phyloP scores from a whole-genome alignment of 2,888 invertebrate genomes.

The Idaea aversata region DNA sequence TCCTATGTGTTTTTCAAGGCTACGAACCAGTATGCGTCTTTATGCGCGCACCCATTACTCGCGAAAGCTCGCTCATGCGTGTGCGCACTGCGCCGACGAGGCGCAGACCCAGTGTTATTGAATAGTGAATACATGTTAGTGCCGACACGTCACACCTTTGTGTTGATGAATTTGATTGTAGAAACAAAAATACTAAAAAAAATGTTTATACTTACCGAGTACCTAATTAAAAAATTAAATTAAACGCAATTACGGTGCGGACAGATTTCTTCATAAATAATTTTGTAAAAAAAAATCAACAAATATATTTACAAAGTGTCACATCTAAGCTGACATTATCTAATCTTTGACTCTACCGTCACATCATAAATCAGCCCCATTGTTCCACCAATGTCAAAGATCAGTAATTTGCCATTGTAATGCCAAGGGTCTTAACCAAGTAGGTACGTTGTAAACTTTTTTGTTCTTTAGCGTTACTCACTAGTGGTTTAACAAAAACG shows the following conservation, averaged over 20 bases:
- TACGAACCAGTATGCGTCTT: neutral
- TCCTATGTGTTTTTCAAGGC: neutral
- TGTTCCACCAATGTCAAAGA: constrained; percentile 76
- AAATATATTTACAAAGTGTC: constrained; percentile 9
- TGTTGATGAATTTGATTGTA: constrained; percentile 7
- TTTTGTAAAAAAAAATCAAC: too few species aligned
- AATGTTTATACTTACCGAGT: too few species aligned
- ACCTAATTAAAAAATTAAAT: neutral
- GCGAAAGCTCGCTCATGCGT: constrained; percentile 46
- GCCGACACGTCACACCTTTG: constrained; percentile 46
- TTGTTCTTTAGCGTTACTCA: constrained; percentile 27
- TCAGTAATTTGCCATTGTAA: constrained; percentile 76
- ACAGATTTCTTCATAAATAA: too few species aligned
- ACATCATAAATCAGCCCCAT: constrained; percentile 66
- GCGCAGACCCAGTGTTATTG: constrained; percentile 37
- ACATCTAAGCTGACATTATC: constrained; percentile 20
- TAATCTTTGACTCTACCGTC: constrained; percentile 50
- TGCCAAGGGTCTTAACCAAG: constrained; percentile 39
- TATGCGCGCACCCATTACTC: constrained; percentile 19
- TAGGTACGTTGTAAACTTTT: constrained; percentile 8
- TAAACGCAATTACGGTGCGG: neutral
- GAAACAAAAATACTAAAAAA: neutral
- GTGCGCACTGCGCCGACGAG: constrained; percentile 31
- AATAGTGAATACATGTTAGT: constrained; percentile 45
- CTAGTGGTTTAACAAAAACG: constrained; percentile 35